phyloP scores from a whole-genome alignment of 2,797 vertebrate species.

The Tapirus indicus region DNA sequence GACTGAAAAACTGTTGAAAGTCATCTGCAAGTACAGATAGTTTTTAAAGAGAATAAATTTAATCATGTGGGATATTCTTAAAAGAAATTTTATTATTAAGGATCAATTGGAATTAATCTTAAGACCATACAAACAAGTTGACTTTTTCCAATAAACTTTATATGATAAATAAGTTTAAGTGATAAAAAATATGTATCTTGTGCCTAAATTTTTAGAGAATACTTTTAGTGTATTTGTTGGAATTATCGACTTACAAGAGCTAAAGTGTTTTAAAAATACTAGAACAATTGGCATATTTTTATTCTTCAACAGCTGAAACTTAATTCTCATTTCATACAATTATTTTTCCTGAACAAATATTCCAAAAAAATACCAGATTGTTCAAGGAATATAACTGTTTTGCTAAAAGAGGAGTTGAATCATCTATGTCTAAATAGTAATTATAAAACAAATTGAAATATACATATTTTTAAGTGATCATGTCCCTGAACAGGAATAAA shows the following conservation, averaged over 20 bases:
- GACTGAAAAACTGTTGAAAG: background rate
- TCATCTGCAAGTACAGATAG: background rate
- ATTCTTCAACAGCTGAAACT: background rate
- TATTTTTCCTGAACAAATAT: background rate
- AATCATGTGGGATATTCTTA: background rate
- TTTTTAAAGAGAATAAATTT: background rate
- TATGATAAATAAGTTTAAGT: background rate
- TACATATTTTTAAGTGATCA: background rate
- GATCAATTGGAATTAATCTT: background rate
- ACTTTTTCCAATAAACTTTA: background rate
- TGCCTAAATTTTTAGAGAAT: background rate
- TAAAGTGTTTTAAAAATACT: background rate
- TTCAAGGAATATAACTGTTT: background rate
- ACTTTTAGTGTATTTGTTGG: background rate
- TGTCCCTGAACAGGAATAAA: background rate
- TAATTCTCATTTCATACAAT: slow-evolving; percentile 5
- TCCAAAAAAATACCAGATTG: background rate
- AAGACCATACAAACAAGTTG: background rate
- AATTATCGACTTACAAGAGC: background rate
- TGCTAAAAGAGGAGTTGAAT: background rate
- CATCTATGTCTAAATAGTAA: background rate
- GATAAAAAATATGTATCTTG: background rate
- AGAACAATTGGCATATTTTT: background rate
- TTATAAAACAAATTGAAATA: background rate
- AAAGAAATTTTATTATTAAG: background rate